Evolutionary conservation across 2,797 vertebrate species (phyloP).

Genomic region (Pipistrellus pygmaeus): DNA sequence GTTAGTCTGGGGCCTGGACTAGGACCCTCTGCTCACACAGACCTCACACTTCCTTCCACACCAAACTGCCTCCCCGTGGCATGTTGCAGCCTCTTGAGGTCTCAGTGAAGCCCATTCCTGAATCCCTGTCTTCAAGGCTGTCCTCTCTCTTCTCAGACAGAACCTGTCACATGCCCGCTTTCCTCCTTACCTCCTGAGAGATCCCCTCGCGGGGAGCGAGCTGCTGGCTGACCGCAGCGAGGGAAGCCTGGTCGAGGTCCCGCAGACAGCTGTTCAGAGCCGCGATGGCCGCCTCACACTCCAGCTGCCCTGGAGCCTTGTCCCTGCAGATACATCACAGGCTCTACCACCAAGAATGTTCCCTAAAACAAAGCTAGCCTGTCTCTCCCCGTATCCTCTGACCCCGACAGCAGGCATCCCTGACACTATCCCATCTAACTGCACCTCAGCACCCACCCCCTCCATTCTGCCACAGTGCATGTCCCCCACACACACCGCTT

Average conservation of each 20-base stretch:
- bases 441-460: neutral
- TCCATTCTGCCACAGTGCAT: neutral
- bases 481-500: neutral
- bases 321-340: conserved; percentile 89
- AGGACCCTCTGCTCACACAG: neutral
- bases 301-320: conserved; percentile 97
- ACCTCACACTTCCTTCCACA: neutral
- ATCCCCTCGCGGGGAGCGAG: conserved; percentile 96
- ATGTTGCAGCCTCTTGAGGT: neutral
- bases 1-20: neutral
- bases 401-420: neutral
- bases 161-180: neutral
- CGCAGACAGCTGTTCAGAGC: conserved; percentile 95
- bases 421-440: neutral
- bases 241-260: conserved; percentile 97
- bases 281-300: conserved; percentile 97
- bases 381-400: neutral
- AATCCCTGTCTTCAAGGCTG: neutral
- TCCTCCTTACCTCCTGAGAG: conserved; percentile 95
- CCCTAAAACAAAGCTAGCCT: neutral
- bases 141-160: neutral
- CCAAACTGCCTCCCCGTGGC: neutral
- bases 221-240: conserved; percentile 98
- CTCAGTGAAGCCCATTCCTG: neutral
- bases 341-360: conserved; percentile 48